Base-by-base conservation (phyloP, 2,888 invertebrate species). In the Mythimna lalbum region DNA sequence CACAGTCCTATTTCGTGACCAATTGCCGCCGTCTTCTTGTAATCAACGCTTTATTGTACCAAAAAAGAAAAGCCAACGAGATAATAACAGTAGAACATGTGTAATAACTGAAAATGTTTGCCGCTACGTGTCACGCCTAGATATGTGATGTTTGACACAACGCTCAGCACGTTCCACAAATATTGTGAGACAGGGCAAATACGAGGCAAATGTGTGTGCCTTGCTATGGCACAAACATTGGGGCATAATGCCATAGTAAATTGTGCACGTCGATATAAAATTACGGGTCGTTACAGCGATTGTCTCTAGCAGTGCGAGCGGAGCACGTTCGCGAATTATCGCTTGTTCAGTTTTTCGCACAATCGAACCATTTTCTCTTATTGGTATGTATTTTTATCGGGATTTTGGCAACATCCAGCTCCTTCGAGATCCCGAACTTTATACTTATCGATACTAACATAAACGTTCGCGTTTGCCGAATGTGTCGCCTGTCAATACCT, bases 141-240 rank as follows among this genome's bases (percentile, higher is more conserved):
- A 93, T 94, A 94, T 94, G 93, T 92, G 88, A 89, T 91, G 91
- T 93, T 94, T 94, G 93, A 91, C 93, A 91, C 90, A 89, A 89
- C 90, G 87, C 90, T 92, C 90, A 95, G 92, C 95, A 96, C 96
- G 95, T 95, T 95, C 95, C 81, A 90, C 95, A 96, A 95, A 96
- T 96, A 96, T 96, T 96, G 94, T 93, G 87, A 91, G 90, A 91
- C 92, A 92, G 88, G 86, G 91, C 93, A 96, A 95, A 96, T 95
- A 95, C 93, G 87, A 90, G 89, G 88, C 86, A 90, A 93, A 93
- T 92, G 90, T 85, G 85, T 85, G 62, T 82, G 74, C 82, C 70
- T 73, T 83, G 61, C 82, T 90, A 89, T 90, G 88, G 89, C 86
- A 90, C 93, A 94, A 95, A 94, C 92, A 93, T 91, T 89, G 93